Evolutionary conservation across 1,140 invertebrate species (phyloP), one percentile per base, ranked within the genome.

Genomic region (Drosophila ercepeae): DNA sequence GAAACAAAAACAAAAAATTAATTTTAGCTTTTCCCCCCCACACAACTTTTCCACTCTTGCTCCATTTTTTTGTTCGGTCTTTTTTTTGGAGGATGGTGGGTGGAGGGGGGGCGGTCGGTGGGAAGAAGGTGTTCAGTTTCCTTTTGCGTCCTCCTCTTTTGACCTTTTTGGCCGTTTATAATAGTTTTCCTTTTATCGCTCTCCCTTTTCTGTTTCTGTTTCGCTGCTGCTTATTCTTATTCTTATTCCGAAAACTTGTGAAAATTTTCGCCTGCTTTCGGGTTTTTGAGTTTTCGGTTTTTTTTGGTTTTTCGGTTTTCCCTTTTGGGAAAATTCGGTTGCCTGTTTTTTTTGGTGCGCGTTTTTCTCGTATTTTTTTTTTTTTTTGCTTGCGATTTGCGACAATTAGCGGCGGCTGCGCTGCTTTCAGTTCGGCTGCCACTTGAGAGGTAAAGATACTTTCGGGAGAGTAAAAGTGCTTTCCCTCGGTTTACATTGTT

Each of bases 1-100:
- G 53, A 59, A 88, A 86, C 74, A 86, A 88, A 77, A 86, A 86
- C 78, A 86, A 82, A 88, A 82, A 86, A 71, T 86, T 86, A 81
- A 88, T 88, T 86, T 88, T 88, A 88, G 77, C 82, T 84, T 86
- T 86, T 86, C 63, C 68, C 67, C 60, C 67, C 65, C 45, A 48
- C 64, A 68, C 78, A 73, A 79, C 58, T 82, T 78, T 88, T 86
- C 77, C 77, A 86, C 74, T 71, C 77, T 71, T 82, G 74, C 74
- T 84, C 72, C 81, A 84, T 79, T 84, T 75, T 84, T 78, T 57
- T 78, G 78, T 81, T 44, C 48, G 11, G 11, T 32, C 27, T 51
- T 58, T 39, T 63, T 46, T 60, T 42, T 27, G 16, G 55, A 46
- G 55, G 54, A 4, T 0, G 11, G 11, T 13, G 34, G 34, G n/a